These are phyloP conservation scores for Aporophyla lueneburgensis DNA, from an alignment of 2,888 invertebrate species.

Conservation along the genomic window DNA sequence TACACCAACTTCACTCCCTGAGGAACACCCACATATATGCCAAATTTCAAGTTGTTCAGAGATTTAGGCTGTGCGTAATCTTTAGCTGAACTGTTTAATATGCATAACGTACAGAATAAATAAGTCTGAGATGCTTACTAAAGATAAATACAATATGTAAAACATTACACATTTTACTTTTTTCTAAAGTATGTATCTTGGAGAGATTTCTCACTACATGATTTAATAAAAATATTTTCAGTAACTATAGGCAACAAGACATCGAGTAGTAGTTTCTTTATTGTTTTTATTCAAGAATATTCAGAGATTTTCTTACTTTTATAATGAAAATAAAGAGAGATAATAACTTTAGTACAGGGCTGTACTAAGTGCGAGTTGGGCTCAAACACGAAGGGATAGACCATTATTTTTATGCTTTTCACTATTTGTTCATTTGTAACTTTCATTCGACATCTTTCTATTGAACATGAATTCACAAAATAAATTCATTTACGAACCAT, in stretches of 20 bases:
- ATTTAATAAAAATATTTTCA: conserved; percentile 28
- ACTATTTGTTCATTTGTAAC: neutral
- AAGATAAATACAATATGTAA: conserved; percentile 2
- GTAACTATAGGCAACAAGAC: no score
- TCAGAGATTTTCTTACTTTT: neutral
- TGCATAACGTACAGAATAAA: neutral
- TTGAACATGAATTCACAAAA: neutral
- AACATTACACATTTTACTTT: neutral
- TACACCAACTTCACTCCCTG: neutral
- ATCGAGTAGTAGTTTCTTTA: neutral
- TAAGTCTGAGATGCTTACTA: conserved; percentile 9
- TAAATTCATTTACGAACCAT: neutral
- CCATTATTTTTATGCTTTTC: neutral
- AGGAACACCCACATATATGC: neutral
- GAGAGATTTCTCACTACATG: neutral
- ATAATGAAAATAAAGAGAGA: neutral
- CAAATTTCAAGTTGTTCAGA: conserved; percentile 15
- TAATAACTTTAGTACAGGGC: neutral
- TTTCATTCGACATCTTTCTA: neutral
- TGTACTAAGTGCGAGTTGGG: neutral
- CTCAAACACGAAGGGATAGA: no score
- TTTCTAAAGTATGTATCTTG: neutral
- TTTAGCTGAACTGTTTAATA: conserved; percentile 18
- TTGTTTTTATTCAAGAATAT: neutral
- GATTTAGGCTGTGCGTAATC: neutral